Percentiles rank a stretch among this genome's conserved stretches.
Evolutionary conservation across 1,140 invertebrate species (phyloP).

Genomic region (Yoshiicerus persimilis): DNA sequence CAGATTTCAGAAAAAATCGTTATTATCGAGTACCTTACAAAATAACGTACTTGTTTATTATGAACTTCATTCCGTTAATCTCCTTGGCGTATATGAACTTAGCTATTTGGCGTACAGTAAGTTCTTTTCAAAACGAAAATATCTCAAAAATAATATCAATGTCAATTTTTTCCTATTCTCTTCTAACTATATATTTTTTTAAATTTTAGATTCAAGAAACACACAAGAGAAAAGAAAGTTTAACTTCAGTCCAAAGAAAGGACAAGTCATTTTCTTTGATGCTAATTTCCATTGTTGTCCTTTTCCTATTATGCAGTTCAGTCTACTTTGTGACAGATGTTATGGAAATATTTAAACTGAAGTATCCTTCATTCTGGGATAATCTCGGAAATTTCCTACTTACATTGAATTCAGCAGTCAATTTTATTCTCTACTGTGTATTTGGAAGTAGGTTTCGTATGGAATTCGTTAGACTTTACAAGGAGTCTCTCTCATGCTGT

Average conservation of each 20-base stretch:
- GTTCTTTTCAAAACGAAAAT: not conserved
- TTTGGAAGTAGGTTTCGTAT: slow-evolving; percentile 87
- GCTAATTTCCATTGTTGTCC: slow-evolving; percentile 59
- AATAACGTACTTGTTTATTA: not conserved
- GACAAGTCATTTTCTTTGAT: slow-evolving; percentile 56
- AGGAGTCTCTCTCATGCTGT: not conserved
- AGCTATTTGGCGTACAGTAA: not conserved
- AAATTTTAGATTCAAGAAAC: not conserved
- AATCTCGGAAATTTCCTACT: slow-evolving; percentile 79
- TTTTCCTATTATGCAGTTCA: slow-evolving; percentile 34
- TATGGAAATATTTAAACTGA: slow-evolving; percentile 54
- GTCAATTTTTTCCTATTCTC: not conserved
- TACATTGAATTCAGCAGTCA: slow-evolving; percentile 93
- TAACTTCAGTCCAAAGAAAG: slow-evolving; percentile 21
- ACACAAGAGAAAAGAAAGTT: not conserved
- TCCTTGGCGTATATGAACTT: not conserved
- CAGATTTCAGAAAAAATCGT: not conserved
- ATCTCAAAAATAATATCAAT: not conserved
- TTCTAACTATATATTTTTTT: not conserved
- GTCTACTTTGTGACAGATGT: slow-evolving; percentile 26
- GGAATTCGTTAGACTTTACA: not conserved
- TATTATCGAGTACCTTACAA: not conserved
- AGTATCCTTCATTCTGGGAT: slow-evolving; percentile 60
- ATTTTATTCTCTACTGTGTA: slow-evolving; percentile 95
- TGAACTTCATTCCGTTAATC: not conserved